A percentile compares a stretch with the other conserved stretches of the same genome.
Conservation (phyloP, 2,113 vertebrate genomes). For the Eurypyga helias region DNA sequence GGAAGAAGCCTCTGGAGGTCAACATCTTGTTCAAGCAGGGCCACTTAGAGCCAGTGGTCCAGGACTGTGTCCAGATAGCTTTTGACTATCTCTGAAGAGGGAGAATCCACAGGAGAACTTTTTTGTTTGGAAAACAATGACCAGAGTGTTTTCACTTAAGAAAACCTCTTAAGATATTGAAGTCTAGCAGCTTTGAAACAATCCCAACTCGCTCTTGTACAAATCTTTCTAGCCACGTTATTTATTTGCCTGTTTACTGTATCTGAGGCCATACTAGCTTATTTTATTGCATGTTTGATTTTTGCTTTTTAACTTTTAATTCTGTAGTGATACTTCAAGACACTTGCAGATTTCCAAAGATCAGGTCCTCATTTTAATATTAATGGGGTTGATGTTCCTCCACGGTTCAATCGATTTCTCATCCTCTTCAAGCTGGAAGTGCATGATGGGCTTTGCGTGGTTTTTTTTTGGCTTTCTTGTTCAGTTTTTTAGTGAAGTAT, state of each 20-base stretch:
- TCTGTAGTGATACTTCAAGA: background rate
- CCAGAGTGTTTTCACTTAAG: background rate
- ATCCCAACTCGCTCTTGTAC: background rate
- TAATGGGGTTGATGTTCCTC: background rate
- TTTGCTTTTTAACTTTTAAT: background rate
- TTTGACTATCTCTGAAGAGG: background rate
- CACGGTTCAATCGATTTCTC: background rate
- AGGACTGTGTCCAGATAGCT: background rate
- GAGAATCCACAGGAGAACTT: background rate
- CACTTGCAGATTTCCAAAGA: background rate
- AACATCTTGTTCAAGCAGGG: background rate
- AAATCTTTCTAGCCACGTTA: background rate
- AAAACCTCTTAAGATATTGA: background rate
- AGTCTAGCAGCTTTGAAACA: background rate
- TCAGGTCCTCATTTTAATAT: background rate
- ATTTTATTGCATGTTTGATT: background rate
- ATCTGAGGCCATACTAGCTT: background rate
- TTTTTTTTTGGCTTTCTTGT: background rate
- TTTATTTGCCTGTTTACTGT: background rate
- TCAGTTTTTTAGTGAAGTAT: background rate
- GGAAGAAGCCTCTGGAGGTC: background rate
- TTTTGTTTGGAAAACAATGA: background rate
- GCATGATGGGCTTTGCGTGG: background rate
- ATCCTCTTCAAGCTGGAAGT: background rate
- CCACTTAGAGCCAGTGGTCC: too few relatives aligned